Evolutionary conservation across 92 coral and sea anemone genomes (phyloP), one percentile per base, ranked within the genome.

Genomic region (Isaurus tuberculatus): DNA sequence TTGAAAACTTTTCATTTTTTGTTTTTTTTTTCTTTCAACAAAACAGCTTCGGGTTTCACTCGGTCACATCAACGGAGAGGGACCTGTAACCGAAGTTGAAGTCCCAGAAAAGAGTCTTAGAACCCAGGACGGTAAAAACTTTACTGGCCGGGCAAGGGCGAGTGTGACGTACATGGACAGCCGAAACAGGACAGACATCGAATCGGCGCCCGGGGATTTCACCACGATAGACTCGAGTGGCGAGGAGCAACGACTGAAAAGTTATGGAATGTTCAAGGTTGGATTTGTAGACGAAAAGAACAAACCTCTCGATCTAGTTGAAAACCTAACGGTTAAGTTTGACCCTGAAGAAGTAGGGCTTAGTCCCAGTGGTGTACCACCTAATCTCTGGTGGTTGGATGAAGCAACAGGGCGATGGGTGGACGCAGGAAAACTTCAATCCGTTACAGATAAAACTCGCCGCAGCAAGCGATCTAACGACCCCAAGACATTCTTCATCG

Each of bases 401-500:
- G 86, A 87, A 28, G 84, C 83, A 65, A 90, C 93, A 1, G 93
- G 91, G 1, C 75, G 93, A 32, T 90, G 93, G 93, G 85, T 85
- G n/a, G 84, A 75, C 77, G 85, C 84, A 4, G 89, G 85, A 0
- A 70, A 79, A 22, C 84, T 85, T 19, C 19, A 53, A 23, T 33
- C 49, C 49, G 82, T 77, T 19, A 42, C 36, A 5, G 82, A 77
- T 34, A 60, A 58, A 26, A 57, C 51, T 1, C 82, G 82, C 13
- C 82, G 82, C 30, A 77, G 82, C 51, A 77, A 77, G 34, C 32
- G 82, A 23, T 61, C 67, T 23, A 23, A n/a, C 8, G 27, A 53
- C 4, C 53, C 82, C 5, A 77, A 77, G 49, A 60, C 68, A 0
- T 77, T 77, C 57, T 77, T 77, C 31, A 43, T 77, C 43, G 82